phyloP scores from a whole-genome alignment of 2,797 vertebrate genomes.

The Vireo griseus region DNA sequence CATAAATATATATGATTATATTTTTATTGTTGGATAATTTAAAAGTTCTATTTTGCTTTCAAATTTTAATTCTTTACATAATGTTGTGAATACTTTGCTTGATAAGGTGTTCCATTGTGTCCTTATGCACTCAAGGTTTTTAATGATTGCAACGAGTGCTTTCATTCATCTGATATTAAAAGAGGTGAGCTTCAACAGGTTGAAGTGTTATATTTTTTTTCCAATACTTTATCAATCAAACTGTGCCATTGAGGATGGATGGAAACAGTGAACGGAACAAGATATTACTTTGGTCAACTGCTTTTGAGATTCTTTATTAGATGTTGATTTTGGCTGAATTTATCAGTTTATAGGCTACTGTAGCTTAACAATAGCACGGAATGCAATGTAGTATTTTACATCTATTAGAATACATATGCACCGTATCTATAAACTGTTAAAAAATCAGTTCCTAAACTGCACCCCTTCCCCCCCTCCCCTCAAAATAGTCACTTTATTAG shows the following conservation, averaged over 20 bases:
- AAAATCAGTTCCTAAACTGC: background rate
- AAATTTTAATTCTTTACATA: conserved; percentile 15
- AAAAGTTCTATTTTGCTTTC: conserved; percentile 31
- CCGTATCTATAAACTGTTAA: conserved; percentile 28
- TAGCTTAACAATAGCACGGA: conserved; percentile 53
- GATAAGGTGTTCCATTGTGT: background rate
- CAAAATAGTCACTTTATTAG: background rate
- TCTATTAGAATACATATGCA: conserved; percentile 43
- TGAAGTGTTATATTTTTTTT: background rate
- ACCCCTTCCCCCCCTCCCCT: background rate
- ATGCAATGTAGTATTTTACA: conserved; percentile 46
- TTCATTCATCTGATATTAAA: background rate
- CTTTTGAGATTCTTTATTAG: conserved; percentile 44
- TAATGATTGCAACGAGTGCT: conserved; percentile 7
- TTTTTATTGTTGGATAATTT: conserved; percentile 35
- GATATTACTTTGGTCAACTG: conserved; percentile 3
- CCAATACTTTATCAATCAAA: background rate
- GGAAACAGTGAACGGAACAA: background rate
- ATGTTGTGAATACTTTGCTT: background rate
- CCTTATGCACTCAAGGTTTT: background rate
- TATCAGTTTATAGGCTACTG: conserved; percentile 46
- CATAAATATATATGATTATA: conserved; percentile 46
- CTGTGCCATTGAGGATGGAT: background rate
- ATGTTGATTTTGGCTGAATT: conserved; percentile 43
- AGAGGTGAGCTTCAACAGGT: background rate